phyloP scores from a whole-genome alignment of 2,797 vertebrate genomes.

The Onychomys arenicola region DNA sequence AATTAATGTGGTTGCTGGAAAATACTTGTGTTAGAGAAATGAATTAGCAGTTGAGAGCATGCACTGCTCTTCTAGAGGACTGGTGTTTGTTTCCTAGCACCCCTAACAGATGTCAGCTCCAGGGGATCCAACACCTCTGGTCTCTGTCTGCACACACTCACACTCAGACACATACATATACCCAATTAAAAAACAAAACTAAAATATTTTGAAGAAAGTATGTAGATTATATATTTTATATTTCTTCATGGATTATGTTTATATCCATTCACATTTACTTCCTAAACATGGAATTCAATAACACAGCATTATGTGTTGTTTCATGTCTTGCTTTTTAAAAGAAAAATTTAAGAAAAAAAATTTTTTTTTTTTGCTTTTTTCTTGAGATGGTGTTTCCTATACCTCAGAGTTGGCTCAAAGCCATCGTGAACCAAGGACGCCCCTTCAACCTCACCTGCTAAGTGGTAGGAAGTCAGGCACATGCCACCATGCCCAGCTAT shows the following conservation, averaged over 20 bases:
- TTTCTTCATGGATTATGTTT: constrained; percentile 8
- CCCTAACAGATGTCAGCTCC: neutral
- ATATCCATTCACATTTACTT: constrained; percentile 1
- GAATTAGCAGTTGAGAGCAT: neutral
- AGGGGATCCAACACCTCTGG: neutral
- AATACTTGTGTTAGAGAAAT: neutral
- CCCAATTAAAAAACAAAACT: neutral
- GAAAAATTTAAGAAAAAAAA: neutral
- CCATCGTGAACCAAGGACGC: neutral
- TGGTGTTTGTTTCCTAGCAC: neutral
- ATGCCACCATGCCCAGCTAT: too few relatives aligned
- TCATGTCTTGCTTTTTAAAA: neutral
- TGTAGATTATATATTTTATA: neutral
- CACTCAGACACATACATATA: neutral
- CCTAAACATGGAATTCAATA: neutral
- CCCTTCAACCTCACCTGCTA: neutral
- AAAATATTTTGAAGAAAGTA: neutral
- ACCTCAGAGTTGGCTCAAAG: neutral
- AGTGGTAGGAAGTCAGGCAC: neutral
- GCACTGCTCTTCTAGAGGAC: neutral
- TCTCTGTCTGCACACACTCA: neutral
- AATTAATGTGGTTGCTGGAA: neutral
- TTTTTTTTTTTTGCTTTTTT: neutral
- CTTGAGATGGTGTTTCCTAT: neutral
- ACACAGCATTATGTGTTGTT: neutral